Evolutionary conservation across 1,140 invertebrate species (phyloP).

Genomic region (Procambarus clarkii): DNA sequence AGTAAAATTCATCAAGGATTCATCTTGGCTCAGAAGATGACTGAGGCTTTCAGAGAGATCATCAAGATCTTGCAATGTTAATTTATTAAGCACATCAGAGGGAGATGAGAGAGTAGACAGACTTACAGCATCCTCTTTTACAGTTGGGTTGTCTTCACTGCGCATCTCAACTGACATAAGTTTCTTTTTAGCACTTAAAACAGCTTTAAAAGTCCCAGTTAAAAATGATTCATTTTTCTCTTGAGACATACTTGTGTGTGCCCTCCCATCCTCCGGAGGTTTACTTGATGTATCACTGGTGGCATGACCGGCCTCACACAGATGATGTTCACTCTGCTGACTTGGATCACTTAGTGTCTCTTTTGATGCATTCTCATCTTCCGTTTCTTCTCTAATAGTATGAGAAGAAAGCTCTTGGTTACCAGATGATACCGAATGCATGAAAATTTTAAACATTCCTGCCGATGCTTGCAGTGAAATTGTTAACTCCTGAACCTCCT

Average conservation of each 20-base stretch:
- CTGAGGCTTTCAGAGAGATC: conserved; percentile 25
- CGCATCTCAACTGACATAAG: neutral
- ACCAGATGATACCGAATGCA: conserved; percentile 30
- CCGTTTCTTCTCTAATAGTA: conserved; percentile 8
- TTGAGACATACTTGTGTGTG: neutral
- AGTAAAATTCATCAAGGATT: conserved; percentile 33
- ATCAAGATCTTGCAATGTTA: conserved; percentile 4
- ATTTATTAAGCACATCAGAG: neutral
- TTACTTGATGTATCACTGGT: neutral
- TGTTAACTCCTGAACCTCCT: conserved; percentile 59
- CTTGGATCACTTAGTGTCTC: neutral
- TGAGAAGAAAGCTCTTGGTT: conserved; percentile 7
- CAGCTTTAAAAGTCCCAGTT: neutral
- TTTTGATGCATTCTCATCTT: neutral
- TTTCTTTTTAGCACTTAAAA: neutral
- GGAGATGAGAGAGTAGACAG: neutral
- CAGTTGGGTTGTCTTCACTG: neutral
- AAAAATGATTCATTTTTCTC: neutral
- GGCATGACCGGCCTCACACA: neutral
- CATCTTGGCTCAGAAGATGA: conserved; percentile 27
- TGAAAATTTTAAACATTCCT: conserved; percentile 64
- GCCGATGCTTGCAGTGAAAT: conserved; percentile 64
- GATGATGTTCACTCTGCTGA: neutral
- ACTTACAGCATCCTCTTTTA: neutral
- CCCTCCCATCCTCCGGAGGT: neutral